Evolutionary conservation across 2,888 invertebrate genomes (phyloP).

Genomic region (Drosophila ustulata): DNA sequence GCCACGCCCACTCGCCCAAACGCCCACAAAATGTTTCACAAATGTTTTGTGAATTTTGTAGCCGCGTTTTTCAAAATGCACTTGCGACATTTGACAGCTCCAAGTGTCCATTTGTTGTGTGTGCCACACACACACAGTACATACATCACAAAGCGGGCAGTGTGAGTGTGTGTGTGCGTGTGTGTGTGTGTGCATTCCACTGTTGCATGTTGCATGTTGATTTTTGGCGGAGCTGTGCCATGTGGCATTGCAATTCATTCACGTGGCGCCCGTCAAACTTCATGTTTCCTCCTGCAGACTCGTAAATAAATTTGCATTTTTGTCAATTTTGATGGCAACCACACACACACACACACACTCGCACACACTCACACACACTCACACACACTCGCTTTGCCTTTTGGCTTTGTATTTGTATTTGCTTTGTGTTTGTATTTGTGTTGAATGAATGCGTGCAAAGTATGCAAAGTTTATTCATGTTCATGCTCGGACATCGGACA

Average conservation of each 20-base stretch:
- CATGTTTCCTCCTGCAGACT: slow-evolving; percentile 46
- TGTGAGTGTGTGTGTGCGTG: slow-evolving; percentile 16
- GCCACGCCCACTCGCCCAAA: slow-evolving; percentile 18
- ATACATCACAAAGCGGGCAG: slow-evolving; percentile 1
- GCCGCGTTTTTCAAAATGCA: slow-evolving; percentile 74
- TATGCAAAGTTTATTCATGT: slow-evolving; percentile 74
- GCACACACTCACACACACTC: slow-evolving; percentile 16
- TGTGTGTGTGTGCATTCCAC: slow-evolving; percentile 28
- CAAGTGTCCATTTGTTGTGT: slow-evolving; percentile 63
- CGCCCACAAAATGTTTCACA: slow-evolving; percentile 35
- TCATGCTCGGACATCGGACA: slow-evolving; percentile 21
- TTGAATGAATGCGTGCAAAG: slow-evolving; percentile 60
- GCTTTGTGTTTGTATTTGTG: slow-evolving; percentile 23
- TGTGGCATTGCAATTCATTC: slow-evolving; percentile 65
- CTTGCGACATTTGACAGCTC: slow-evolving; percentile 76
- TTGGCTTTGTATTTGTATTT: neutral
- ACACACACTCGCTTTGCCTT: slow-evolving; percentile 3
- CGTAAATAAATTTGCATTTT: slow-evolving; percentile 80
- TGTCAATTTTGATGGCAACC: slow-evolving; percentile 75
- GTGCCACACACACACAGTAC: slow-evolving; percentile 3
- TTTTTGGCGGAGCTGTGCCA: slow-evolving; percentile 59
- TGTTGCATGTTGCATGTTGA: slow-evolving; percentile 62
- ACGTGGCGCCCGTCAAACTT: slow-evolving; percentile 47
- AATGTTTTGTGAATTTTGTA: slow-evolving; percentile 70
- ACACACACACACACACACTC: slow-evolving; percentile 34